Evolutionary conservation across 2,113 vertebrate species (phyloP), one percentile per base, ranked within the genome.

Genomic region (Arenaria interpres): DNA sequence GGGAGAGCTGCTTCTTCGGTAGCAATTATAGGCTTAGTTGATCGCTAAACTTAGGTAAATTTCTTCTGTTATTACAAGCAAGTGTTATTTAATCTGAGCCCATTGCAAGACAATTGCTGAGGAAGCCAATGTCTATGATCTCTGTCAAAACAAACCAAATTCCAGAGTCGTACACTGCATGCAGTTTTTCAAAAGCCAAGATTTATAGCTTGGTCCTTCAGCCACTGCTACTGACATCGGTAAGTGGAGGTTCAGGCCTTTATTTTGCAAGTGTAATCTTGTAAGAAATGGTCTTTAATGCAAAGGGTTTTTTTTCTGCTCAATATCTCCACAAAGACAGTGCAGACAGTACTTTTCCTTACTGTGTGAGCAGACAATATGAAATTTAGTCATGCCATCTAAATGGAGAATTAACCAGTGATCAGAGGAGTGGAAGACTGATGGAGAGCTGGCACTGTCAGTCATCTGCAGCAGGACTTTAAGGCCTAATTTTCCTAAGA

Each of bases 391-490:
- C 96, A 95, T 88, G 67, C 66, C 67, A 78, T 90, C 72, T 96
- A 94, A 96, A 93, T 90, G 90, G 88, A 93, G 85, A 97, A 97
- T 97, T 98, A 94, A 85, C 88, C 90, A 96, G 77, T 85, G 94
- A 95, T 96, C 89, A 91, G 93, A 89, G 84, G 89, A 90, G 85
- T 75, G 92, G 91, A 93, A 94, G 77, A 87, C 74, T 94, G 94
- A 96, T 91, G 93, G 94, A 94, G 95, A 97, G 74, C 90, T 97
- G 96, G 94, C 93, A 95, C 88, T 45, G 35, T 93, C 93, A 96
- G 90, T 96, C 89, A 96, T 97, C 93, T 96, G 81, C 96, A 88
- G 96, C 89, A 96, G 97, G 97, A 96, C 95, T 97, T 97, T 96
- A 96, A 96, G 97, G 91, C 92, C 95, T 91, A 92, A 96, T 97